These are phyloP conservation scores for Cryptotermes secundus DNA, from an alignment of 1,140 invertebrate genomes.

Conservation along the genomic window DNA sequence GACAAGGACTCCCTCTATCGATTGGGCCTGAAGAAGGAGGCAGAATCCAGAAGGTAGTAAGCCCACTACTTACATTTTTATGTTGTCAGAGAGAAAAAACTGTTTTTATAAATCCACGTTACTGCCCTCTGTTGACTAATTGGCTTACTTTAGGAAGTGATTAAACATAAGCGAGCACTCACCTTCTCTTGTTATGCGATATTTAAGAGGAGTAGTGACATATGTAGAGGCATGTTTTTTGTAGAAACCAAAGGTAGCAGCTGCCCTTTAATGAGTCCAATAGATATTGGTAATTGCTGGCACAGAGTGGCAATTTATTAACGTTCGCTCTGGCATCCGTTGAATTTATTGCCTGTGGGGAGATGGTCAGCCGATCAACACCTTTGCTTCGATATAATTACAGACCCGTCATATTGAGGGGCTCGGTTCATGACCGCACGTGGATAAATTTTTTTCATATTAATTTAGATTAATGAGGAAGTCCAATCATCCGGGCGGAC, in stretches of 20 bases:
- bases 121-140: background rate
- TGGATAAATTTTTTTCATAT: too few species aligned
- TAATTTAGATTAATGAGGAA: too few species aligned
- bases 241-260: background rate
- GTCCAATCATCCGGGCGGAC: too few species aligned
- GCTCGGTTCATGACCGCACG: too few species aligned
- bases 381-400: background rate
- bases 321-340: background rate
- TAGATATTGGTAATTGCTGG: background rate
- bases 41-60: too few species aligned
- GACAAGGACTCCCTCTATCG: too few species aligned
- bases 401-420: too few species aligned
- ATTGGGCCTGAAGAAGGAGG: too few species aligned
- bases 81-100: too few species aligned
- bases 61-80: too few species aligned
- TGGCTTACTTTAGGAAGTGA: background rate
- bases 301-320: background rate
- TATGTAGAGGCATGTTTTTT: background rate
- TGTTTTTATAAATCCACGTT: too few species aligned
- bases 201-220: background rate
- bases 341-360: background rate
- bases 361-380: background rate
- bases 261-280: background rate
- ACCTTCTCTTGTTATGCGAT: background rate
- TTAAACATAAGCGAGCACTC: background rate